Percentiles rank a stretch among this genome's conserved stretches.
Evolutionary conservation across 2,888 invertebrate genomes (phyloP).

Genomic region (Anaspis maculata): DNA sequence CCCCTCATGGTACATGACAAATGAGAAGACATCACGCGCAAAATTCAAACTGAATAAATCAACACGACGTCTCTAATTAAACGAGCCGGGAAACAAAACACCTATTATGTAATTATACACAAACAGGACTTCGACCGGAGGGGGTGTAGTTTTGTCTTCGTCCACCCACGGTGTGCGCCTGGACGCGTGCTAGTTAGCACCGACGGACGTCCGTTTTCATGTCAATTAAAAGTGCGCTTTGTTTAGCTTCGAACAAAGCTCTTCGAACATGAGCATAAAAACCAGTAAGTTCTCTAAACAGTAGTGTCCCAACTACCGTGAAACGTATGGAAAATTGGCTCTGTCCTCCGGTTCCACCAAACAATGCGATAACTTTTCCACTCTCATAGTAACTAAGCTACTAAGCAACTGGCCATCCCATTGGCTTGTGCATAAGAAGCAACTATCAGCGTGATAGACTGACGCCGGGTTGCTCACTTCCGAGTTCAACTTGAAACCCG

Average conservation of each 20-base stretch:
- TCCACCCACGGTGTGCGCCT: not conserved
- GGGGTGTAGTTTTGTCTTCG: not conserved
- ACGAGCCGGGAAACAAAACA: conserved; percentile 26
- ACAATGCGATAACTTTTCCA: too few species aligned
- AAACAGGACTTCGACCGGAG: not conserved
- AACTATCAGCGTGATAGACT: too few species aligned
- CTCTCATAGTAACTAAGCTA: too few species aligned
- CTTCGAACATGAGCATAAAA: too few species aligned
- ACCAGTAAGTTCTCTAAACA: too few species aligned
- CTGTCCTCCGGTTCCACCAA: too few species aligned
- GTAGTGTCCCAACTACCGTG: too few species aligned
- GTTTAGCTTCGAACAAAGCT: conserved; percentile 18
- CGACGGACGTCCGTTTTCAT: conserved; percentile 1
- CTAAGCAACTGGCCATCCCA: too few species aligned
- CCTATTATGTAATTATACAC: conserved; percentile 27
- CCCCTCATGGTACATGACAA: conserved; percentile 11
- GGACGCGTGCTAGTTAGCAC: conserved; percentile 6
- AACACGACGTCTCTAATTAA: conserved; percentile 23
- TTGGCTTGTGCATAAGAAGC: too few species aligned
- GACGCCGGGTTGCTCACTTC: too few species aligned
- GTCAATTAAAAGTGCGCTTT: conserved; percentile 17
- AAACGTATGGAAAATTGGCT: too few species aligned
- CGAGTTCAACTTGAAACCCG: too few species aligned
- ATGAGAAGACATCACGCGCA: conserved; percentile 12
- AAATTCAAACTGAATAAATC: conserved; percentile 7